Percentiles rank a stretch among this genome's conserved stretches.
Conservation (phyloP, 2,797 vertebrate genomes). For the Enteromius radiatus region DNA sequence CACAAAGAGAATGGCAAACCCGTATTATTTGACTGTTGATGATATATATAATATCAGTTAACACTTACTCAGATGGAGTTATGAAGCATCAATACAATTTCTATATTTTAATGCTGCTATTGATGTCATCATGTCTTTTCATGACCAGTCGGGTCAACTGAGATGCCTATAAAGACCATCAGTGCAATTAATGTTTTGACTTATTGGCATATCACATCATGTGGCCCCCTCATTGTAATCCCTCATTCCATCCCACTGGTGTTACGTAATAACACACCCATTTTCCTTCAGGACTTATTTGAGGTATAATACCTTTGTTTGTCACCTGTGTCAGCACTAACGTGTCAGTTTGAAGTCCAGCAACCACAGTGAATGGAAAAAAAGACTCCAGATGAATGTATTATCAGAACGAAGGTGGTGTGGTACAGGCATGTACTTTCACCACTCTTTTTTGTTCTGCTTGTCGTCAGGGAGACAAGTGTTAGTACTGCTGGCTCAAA, state of each 20-base stretch:
- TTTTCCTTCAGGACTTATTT: conserved; percentile 39
- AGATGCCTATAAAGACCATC: conserved; percentile 2
- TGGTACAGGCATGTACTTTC: not conserved
- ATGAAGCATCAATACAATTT: conserved; percentile 10
- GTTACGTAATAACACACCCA: conserved; percentile 17
- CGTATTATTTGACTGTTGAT: not conserved
- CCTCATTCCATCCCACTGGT: conserved; percentile 21
- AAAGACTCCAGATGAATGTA: not conserved
- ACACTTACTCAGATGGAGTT: not conserved
- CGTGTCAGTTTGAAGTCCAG: not conserved
- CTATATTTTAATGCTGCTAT: not conserved
- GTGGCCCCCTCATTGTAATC: not conserved
- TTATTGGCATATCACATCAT: conserved; percentile 10
- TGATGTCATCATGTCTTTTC: conserved; percentile 24
- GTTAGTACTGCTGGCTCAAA: not conserved
- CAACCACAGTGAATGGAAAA: not conserved
- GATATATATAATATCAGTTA: not conserved
- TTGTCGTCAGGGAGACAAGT: conserved; percentile 11
- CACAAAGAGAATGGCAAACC: not conserved
- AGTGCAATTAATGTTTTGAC: conserved; percentile 13
- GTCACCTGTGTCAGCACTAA: conserved; percentile 1
- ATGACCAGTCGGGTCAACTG: conserved; percentile 23
- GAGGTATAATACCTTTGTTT: conserved; percentile 1
- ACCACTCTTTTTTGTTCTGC: not conserved
- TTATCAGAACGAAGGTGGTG: conserved; percentile 10